These are phyloP conservation scores for Peromyscus polionotus DNA, from an alignment of 2,113 vertebrate genomes.

Conservation along the genomic window DNA sequence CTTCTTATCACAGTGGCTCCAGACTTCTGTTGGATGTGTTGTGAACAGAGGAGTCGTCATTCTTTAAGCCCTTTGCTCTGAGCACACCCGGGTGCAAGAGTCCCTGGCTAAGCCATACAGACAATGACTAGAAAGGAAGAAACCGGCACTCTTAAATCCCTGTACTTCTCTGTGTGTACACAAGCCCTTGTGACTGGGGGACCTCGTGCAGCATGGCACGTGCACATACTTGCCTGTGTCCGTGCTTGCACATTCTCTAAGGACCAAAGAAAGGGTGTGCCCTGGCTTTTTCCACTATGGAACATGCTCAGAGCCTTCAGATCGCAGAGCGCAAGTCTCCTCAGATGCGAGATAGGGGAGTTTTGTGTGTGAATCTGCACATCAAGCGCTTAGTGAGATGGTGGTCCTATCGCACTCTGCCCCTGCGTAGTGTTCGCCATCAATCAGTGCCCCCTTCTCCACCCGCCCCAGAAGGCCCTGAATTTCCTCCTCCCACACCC, in stretches of 20 bases:
- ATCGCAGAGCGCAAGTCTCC: not conserved
- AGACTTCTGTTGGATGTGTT: constrained; percentile 87
- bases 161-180: not conserved
- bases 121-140: not conserved
- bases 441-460: not conserved
- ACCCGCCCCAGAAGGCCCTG: not conserved
- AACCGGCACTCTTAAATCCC: not conserved
- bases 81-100: constrained; percentile 84
- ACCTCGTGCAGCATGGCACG: too few relatives aligned
- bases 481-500: not conserved
- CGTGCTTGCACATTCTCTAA: not conserved
- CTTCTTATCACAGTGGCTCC: constrained; percentile 17
- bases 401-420: too few relatives aligned
- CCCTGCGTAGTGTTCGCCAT: not conserved
- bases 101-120: not conserved
- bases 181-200: not conserved
- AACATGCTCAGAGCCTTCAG: not conserved
- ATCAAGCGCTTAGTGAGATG: not conserved
- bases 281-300: not conserved
- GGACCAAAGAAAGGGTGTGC: not conserved
- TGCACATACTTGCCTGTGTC: not conserved
- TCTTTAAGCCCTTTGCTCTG: constrained; percentile 88
- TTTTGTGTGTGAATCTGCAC: not conserved
- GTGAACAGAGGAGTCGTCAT: constrained; percentile 89
- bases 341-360: not conserved